These are phyloP conservation scores for Acleris emargana DNA, from an alignment of 2,888 invertebrate genomes.

Conservation along the genomic window DNA sequence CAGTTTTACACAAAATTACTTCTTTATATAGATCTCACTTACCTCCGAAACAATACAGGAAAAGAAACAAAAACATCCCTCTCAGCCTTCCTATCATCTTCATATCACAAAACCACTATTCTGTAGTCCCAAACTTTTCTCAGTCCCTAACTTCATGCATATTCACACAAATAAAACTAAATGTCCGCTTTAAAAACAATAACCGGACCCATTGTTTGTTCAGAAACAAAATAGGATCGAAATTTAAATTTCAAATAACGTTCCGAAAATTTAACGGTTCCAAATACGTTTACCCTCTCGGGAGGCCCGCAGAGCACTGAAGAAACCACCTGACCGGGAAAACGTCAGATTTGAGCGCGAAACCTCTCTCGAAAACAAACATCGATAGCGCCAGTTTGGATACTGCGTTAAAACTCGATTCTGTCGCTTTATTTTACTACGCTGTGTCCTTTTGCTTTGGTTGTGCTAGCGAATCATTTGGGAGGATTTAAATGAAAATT, in stretches of 20 bases:
- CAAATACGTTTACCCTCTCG: constrained; percentile 42
- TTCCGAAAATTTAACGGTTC: constrained; percentile 24
- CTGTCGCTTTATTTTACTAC: constrained; percentile 41
- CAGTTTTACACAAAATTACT: constrained; percentile 2
- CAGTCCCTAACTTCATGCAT: constrained; percentile 18
- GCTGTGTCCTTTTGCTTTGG: constrained; percentile 43
- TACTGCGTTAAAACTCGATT: constrained; percentile 42
- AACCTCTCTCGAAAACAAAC: constrained; percentile 36
- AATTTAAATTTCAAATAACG: constrained; percentile 29
- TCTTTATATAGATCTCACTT: constrained; percentile 45
- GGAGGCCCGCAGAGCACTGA: constrained; percentile 54
- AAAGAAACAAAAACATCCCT: constrained; percentile 51
- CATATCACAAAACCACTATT: constrained; percentile 47
- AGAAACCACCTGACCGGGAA: constrained; percentile 47
- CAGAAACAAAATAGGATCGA: constrained; percentile 18
- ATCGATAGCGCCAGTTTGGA: constrained; percentile 39
- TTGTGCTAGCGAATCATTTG: constrained; percentile 53
- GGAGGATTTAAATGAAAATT: constrained; percentile 59
- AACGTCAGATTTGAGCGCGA: constrained; percentile 50
- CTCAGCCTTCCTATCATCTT: constrained; percentile 61
- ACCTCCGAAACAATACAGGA: constrained; percentile 69
- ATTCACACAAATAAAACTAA: constrained; percentile 22
- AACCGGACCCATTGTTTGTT: constrained; percentile 10
- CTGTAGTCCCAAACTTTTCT: constrained; percentile 37
- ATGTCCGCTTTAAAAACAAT: constrained; percentile 25